A percentile compares a stretch with the other conserved stretches of the same genome.
These are phyloP conservation scores for Lutjanus argentimaculatus DNA, from an alignment of 2,797 vertebrate species.

Conservation along the genomic window DNA sequence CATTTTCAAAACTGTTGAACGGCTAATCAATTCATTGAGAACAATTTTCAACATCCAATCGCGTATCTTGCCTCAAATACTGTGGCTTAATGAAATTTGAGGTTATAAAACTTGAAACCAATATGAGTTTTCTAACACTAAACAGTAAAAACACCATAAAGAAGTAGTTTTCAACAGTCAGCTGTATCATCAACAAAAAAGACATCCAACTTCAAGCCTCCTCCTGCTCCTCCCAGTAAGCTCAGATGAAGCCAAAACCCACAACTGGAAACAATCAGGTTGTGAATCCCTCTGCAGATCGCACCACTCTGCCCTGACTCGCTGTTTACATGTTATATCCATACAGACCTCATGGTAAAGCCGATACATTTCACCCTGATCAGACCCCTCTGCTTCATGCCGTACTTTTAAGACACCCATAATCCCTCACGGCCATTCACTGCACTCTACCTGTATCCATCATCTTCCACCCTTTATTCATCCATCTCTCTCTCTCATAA, in stretches of 20 bases:
- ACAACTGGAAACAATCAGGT: slow-evolving; percentile 35
- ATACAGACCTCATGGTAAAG: slow-evolving; percentile 8
- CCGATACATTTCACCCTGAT: background rate
- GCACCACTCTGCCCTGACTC: slow-evolving; percentile 9
- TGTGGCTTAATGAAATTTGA: too few species aligned
- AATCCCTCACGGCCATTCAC: slow-evolving; percentile 18
- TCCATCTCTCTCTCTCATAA: slow-evolving; percentile 8
- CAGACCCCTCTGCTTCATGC: slow-evolving; percentile 7
- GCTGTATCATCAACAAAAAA: background rate
- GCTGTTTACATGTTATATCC: slow-evolving; percentile 13
- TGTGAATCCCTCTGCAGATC: slow-evolving; percentile 7
- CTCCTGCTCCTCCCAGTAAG: slow-evolving; percentile 7
- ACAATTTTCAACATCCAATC: too few species aligned
- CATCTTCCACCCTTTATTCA: slow-evolving; percentile 22
- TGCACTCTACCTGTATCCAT: slow-evolving; percentile 10
- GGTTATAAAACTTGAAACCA: background rate
- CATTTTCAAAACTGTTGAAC: too few species aligned
- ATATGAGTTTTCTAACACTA: too few species aligned
- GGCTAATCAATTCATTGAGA: too few species aligned
- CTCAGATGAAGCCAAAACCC: slow-evolving; percentile 35
- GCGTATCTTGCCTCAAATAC: too few species aligned
- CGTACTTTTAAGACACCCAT: background rate
- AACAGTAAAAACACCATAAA: background rate
- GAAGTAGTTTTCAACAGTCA: background rate
- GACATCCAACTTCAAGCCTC: background rate